Percentiles rank a stretch among this genome's conserved stretches.
phyloP scores from a whole-genome alignment of 2,888 invertebrate species.

The Ditylenchus weischeri region DNA sequence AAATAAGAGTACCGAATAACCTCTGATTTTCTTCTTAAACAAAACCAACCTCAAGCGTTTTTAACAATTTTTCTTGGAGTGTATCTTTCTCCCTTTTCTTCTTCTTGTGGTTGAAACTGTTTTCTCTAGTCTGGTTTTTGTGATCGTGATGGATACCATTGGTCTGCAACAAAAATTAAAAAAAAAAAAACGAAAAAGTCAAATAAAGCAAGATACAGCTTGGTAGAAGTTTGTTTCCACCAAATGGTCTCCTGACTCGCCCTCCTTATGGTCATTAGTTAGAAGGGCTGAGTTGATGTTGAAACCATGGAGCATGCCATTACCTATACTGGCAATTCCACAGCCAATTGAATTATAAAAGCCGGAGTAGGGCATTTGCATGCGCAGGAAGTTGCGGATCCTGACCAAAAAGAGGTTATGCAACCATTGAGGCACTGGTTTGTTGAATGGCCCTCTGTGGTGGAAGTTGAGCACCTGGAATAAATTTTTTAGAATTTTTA shows the following conservation, averaged over 20 bases:
- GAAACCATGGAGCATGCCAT: conserved; percentile 5
- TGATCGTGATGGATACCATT: not conserved
- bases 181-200: not conserved
- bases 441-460: conserved; percentile 63
- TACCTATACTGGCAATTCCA: conserved; percentile 11
- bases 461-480: conserved; percentile 65
- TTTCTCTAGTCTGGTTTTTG: not conserved
- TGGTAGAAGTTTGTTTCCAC: not conserved
- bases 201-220: not conserved
- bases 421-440: conserved; percentile 63
- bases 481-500: not conserved
- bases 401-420: conserved; percentile 55
- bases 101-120: conserved; percentile 22
- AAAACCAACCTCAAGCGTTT: conserved; percentile 59
- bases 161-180: not conserved
- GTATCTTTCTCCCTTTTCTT: conserved; percentile 25
- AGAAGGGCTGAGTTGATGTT: conserved; percentile 8
- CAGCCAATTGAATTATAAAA: not conserved
- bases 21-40: not conserved
- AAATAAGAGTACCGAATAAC: too few relatives aligned
- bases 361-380: conserved; percentile 33
- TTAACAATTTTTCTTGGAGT: conserved; percentile 36
- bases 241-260: not conserved
- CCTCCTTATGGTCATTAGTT: not conserved
- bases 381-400: conserved; percentile 40